Evolutionary conservation across 2,113 vertebrate species (phyloP), one percentile per base, ranked within the genome.

Genomic region (Oceanites oceanicus): DNA sequence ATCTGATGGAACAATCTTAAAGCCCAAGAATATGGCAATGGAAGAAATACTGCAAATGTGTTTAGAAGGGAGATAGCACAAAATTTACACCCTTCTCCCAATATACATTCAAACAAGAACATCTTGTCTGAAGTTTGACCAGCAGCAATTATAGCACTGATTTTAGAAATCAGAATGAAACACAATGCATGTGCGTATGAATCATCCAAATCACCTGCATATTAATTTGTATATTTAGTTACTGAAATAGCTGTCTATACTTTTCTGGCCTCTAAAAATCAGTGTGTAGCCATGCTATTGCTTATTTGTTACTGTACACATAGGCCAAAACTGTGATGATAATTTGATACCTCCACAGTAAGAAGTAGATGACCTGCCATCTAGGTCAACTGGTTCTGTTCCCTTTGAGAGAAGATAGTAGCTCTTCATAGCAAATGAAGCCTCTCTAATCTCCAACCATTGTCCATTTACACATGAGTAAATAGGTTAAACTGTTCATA

Each of bases 401-500:
- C 77, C 80, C 88, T 89, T 74, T 67, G 47, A 96, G 74, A 90
- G 45, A 61, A 42, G 77, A 23, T 4, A 42, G 88, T 16, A 92
- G 56, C 50, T 96, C 90, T 96, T 96, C 47, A 11, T 18, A 95
- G 88, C 66, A 97, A 97, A 96, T 97, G 89, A 94, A 96, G 91
- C 91, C 80, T 94, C 70, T 83, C 84, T 97, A 92, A 92, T 96
- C 91, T 90, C 78, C 63, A 78, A 8, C 81, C 68, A 36, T 67
- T 96, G 77, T 96, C 95, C 88, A 94, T 94, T 96, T 97, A 93
- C 84, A 96, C 72, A 70, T 95, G 93, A 98, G 82, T 86, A 97
- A 98, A 96, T 85, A 95, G 70, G 86, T 98, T 96, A 96, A 97
- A 93, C 74, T 96, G 81, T 74, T 97, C 68, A 36, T 87, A 88